A percentile compares a stretch with the other conserved stretches of the same genome.
These are phyloP conservation scores for Xerus rutilus DNA, from an alignment of 2,797 vertebrate species.

Conservation along the genomic window DNA sequence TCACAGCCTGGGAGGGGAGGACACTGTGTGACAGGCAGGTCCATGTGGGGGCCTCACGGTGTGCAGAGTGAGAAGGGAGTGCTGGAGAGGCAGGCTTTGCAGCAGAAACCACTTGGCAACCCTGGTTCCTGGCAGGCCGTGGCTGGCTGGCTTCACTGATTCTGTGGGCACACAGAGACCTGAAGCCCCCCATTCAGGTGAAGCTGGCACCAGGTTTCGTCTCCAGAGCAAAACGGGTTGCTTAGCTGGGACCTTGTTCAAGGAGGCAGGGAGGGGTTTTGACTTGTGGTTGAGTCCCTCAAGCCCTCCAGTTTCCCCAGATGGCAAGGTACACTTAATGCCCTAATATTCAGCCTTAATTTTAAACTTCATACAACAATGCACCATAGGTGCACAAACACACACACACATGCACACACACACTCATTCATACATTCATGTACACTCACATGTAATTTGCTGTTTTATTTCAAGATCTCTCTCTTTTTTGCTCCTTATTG, in stretches of 20 bases:
- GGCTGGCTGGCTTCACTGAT: background rate
- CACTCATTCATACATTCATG: background rate
- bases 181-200: background rate
- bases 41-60: accelerated
- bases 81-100: accelerated
- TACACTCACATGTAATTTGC: no score
- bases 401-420: background rate
- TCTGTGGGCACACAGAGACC: background rate
- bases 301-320: accelerated
- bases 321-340: accelerated
- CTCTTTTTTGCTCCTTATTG: background rate
- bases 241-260: background rate
- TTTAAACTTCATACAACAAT: background rate
- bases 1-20: background rate
- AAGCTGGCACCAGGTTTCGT: background rate
- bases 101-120: no score
- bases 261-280: accelerated
- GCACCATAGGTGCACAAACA: accelerated
- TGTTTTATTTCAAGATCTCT: background rate
- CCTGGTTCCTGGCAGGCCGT: accelerated
- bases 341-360: background rate
- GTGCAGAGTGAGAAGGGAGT: background rate
- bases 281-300: background rate
- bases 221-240: background rate
- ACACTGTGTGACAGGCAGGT: accelerated